Percentiles rank a stretch among this genome's conserved stretches.
These are phyloP conservation scores for Daboia siamensis DNA, from an alignment of 2,113 vertebrate species.

Conservation along the genomic window DNA sequence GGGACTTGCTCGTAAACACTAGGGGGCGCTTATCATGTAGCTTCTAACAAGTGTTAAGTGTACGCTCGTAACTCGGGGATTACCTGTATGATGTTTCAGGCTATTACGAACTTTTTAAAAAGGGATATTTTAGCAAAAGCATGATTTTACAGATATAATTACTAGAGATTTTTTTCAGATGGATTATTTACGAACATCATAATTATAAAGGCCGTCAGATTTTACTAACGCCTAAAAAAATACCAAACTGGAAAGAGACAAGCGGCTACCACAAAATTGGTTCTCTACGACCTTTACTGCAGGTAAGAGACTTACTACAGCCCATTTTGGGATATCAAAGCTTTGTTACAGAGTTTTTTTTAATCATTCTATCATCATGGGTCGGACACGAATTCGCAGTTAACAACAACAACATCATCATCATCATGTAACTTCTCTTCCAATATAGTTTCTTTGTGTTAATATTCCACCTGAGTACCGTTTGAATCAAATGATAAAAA, in stretches of 20 bases:
- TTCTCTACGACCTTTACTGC: constrained; percentile 86
- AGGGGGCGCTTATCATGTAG: no score
- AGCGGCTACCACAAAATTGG: constrained; percentile 81
- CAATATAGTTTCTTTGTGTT: neutral
- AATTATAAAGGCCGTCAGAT: constrained; percentile 88
- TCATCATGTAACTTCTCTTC: neutral
- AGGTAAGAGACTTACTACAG: constrained; percentile 72
- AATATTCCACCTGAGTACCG: neutral
- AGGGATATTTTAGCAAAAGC: neutral
- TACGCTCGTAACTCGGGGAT: no score
- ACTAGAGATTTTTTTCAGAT: constrained; percentile 66
- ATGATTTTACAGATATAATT: neutral
- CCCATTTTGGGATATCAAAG: neutral
- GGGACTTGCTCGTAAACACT: no score
- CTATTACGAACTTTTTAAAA: neutral
- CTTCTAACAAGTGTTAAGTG: no score
- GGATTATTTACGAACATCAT: constrained; percentile 85
- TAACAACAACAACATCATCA: no score
- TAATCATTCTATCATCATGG: neutral
- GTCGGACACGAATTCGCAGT: no score
- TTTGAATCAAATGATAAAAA: neutral
- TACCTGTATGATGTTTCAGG: neutral
- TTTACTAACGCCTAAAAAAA: constrained; percentile 77
- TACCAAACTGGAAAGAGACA: constrained; percentile 74
- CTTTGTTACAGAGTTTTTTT: neutral